Conservation (phyloP, 2,888 invertebrate genomes). For the Callimorpha dominula region DNA sequence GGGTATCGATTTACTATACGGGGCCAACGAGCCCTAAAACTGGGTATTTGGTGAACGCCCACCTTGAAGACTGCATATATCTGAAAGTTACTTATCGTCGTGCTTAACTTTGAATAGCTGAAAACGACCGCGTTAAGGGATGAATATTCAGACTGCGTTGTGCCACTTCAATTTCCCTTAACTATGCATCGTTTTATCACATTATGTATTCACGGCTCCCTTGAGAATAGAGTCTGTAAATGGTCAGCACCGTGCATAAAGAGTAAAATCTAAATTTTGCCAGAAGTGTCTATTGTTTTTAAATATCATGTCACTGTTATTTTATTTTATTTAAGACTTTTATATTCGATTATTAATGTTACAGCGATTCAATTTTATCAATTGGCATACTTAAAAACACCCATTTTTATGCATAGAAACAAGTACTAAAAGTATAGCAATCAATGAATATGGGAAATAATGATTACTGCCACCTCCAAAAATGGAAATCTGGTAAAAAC, state of each 20-base stretch:
- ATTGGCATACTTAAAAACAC: too few relatives aligned
- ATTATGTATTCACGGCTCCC: slow-evolving; percentile 68
- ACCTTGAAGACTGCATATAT: background rate
- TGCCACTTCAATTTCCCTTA: slow-evolving; percentile 62
- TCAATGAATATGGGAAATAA: too few relatives aligned
- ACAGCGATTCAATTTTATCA: background rate
- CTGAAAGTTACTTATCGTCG: slow-evolving; percentile 42
- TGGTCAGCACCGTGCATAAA: slow-evolving; percentile 62
- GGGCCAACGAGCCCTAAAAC: too few relatives aligned
- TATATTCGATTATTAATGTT: background rate
- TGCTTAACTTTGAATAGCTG: slow-evolving; percentile 43
- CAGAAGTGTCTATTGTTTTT: slow-evolving; percentile 25
- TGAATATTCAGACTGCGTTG: slow-evolving; percentile 41
- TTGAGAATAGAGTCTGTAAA: slow-evolving; percentile 60
- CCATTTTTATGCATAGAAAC: too few relatives aligned
- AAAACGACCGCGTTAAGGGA: slow-evolving; percentile 28
- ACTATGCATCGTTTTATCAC: slow-evolving; percentile 72
- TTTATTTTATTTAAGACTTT: background rate
- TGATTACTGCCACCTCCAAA: too few relatives aligned
- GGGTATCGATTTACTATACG: too few relatives aligned
- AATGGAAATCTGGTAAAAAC: too few relatives aligned
- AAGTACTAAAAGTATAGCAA: too few relatives aligned
- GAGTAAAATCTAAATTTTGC: slow-evolving; percentile 25
- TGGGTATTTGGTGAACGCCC: too few relatives aligned
- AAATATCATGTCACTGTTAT: background rate